Percentiles rank a stretch among this genome's conserved stretches.
Conservation (phyloP, 2,888 invertebrate genomes). For the Tetragonula carbonaria region DNA sequence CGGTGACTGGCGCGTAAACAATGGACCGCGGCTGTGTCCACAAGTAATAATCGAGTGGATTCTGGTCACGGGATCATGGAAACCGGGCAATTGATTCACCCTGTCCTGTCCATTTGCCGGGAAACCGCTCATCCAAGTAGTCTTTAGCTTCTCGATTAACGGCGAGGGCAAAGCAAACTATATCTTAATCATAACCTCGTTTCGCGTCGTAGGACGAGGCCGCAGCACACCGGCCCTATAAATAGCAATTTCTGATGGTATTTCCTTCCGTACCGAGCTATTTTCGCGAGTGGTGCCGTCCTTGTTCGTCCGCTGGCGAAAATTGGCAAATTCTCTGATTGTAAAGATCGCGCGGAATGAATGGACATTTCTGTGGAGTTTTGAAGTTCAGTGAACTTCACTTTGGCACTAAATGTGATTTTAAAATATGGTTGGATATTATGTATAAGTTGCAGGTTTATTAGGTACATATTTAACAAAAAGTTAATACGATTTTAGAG, state of each 20-base stretch:
- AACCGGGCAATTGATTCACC: conserved; percentile 32
- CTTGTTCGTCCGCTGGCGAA: not conserved
- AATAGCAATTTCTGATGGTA: not conserved
- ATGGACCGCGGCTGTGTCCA: conserved; percentile 27
- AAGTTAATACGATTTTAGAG: too few species aligned
- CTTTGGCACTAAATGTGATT: too few species aligned
- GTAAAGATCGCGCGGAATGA: not conserved
- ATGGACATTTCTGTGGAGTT: not conserved
- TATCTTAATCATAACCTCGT: not conserved
- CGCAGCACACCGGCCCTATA: not conserved
- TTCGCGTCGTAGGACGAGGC: not conserved
- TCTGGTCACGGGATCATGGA: conserved; percentile 19
- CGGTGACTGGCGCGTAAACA: conserved; percentile 22
- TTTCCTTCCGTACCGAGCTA: not conserved
- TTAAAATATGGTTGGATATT: too few species aligned
- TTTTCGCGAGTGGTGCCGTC: not conserved
- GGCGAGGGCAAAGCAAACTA: not conserved
- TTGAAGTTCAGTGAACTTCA: too few species aligned
- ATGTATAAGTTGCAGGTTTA: too few species aligned
- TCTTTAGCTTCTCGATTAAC: conserved; percentile 28
- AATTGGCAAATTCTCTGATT: not conserved
- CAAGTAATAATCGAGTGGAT: conserved; percentile 48
- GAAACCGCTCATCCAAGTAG: conserved; percentile 23
- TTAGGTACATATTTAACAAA: too few species aligned
- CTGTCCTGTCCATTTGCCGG: conserved; percentile 21